Percentiles rank a stretch among this genome's conserved stretches.
These are phyloP conservation scores for Eilema caniola DNA, from an alignment of 2,888 invertebrate species.

Conservation along the genomic window DNA sequence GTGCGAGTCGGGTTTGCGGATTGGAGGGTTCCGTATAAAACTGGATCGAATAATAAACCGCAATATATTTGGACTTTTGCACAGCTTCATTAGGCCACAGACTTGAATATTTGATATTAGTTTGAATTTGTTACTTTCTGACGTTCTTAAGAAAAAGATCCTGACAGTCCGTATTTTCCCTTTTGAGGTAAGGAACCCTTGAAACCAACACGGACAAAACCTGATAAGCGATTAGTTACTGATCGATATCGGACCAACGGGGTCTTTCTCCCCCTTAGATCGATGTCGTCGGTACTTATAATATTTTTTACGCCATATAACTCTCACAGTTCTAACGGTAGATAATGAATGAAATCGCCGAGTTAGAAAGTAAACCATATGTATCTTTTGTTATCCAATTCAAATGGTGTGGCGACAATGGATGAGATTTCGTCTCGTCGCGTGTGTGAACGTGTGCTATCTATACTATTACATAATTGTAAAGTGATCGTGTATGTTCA, in stretches of 20 bases:
- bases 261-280: neutral
- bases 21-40: too few relatives aligned
- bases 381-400: slow-evolving; percentile 32
- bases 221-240: neutral
- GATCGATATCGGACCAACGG: neutral
- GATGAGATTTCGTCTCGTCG: slow-evolving; percentile 24
- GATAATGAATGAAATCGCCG: slow-evolving; percentile 16
- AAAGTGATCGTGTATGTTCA: too few relatives aligned
- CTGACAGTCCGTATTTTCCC: too few relatives aligned
- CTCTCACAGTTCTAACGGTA: neutral
- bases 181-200: too few relatives aligned
- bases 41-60: too few relatives aligned
- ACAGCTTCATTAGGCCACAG: too few relatives aligned
- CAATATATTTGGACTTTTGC: too few relatives aligned
- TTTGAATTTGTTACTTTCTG: too few relatives aligned
- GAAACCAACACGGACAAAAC: too few relatives aligned
- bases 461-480: neutral
- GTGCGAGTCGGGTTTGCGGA: too few relatives aligned
- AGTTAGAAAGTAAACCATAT: slow-evolving; percentile 41
- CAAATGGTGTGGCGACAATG: slow-evolving; percentile 42
- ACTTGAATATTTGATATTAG: too few relatives aligned
- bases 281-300: neutral
- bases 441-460: slow-evolving; percentile 9
- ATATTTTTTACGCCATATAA: neutral
- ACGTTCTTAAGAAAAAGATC: too few relatives aligned